Percentiles rank a stretch among this genome's conserved stretches.
Evolutionary conservation across 2,113 vertebrate species (phyloP).

Genomic region (Falco punctatus): DNA sequence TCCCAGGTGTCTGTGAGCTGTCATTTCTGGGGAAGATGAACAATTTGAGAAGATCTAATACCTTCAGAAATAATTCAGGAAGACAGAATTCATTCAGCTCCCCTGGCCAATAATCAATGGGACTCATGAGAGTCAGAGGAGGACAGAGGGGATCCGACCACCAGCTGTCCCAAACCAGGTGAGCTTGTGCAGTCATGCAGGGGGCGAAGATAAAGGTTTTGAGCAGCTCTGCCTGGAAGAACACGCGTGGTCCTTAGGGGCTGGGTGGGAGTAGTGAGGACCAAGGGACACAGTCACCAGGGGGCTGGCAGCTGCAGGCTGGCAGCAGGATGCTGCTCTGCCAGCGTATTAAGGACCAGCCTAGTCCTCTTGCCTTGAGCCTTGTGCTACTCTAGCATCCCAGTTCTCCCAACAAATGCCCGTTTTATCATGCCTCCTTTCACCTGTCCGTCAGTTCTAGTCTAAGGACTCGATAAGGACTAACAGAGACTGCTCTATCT

Average conservation of each 20-base stretch:
- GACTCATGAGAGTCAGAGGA: not conserved
- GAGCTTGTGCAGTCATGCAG: not conserved
- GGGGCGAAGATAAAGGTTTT: not conserved
- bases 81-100: conserved; percentile 54
- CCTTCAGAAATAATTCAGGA: conserved; percentile 69
- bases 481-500: not conserved
- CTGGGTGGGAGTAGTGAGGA: not conserved
- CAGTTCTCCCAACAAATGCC: not conserved
- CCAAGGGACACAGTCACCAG: not conserved
- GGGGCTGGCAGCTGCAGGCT: not conserved
- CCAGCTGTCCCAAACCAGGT: not conserved
- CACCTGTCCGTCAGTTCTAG: not conserved
- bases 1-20: conserved; percentile 63
- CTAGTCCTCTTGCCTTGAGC: not conserved
- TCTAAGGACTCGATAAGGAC: not conserved
- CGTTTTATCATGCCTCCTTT: not conserved
- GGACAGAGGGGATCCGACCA: not conserved
- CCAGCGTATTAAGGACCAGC: not conserved
- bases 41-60: conserved; percentile 64
- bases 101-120: conserved; percentile 33
- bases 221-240: not conserved
- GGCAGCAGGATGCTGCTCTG: not conserved
- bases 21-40: conserved; percentile 64
- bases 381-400: not conserved
- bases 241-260: not conserved